Conservation (phyloP, 1,140 invertebrate species). For the Lepidurus apus region DNA sequence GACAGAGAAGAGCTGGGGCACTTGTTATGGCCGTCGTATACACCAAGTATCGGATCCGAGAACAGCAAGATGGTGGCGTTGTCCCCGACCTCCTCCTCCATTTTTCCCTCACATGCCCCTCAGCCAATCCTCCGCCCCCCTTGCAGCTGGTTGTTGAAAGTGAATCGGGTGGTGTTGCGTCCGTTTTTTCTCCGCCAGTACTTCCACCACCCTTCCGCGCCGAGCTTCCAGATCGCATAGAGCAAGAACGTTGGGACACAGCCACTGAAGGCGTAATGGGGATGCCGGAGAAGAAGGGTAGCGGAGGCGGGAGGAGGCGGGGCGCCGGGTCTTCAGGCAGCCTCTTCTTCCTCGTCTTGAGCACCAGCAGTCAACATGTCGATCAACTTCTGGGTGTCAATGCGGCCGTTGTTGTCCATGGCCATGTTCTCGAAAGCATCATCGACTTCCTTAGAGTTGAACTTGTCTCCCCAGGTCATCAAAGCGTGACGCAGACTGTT, state of each 20-base stretch:
- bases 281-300: constrained; percentile 11
- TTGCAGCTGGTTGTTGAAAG: not conserved
- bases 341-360: constrained; percentile 62
- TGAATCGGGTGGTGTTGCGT: not conserved
- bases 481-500: constrained; percentile 83
- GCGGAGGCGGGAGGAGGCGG: constrained; percentile 25
- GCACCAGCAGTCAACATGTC: constrained; percentile 75
- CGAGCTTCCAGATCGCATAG: not conserved
- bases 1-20: not conserved
- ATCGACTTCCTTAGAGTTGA: constrained; percentile 83
- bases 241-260: constrained; percentile 3
- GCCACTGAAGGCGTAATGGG: not conserved
- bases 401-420: constrained; percentile 85
- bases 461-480: constrained; percentile 95
- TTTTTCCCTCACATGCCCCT: not conserved
- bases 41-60: not conserved
- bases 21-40: not conserved
- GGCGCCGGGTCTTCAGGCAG: constrained; percentile 26
- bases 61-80: constrained; percentile 1
- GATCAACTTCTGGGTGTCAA: constrained; percentile 84
- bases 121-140: not conserved
- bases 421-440: constrained; percentile 93
- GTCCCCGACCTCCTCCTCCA: constrained; percentile 13
- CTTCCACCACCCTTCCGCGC: constrained; percentile 17
- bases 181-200: constrained; percentile 11